Percentiles rank a stretch among this genome's conserved stretches.
These are phyloP conservation scores for Matsumyia berberina DNA, from an alignment of 2,888 invertebrate genomes.

Conservation along the genomic window DNA sequence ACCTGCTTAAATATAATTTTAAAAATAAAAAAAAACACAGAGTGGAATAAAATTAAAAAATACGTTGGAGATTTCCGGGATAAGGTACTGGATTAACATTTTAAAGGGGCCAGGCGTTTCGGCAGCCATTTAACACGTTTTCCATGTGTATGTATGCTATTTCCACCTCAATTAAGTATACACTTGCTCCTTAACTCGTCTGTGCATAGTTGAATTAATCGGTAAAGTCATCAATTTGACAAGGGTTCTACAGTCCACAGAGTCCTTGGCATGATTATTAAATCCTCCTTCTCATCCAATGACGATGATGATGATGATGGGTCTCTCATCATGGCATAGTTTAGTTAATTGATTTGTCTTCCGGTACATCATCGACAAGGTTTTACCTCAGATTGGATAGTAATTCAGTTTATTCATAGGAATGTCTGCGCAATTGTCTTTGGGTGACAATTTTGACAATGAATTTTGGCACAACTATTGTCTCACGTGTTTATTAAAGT, in stretches of 20 bases:
- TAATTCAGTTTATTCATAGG: not conserved
- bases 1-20: not conserved
- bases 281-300: not conserved
- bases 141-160: not conserved
- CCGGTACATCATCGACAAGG: not conserved
- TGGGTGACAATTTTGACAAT: no score
- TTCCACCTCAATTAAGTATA: not conserved
- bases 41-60: not conserved
- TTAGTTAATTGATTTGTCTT: slow-evolving; percentile 34
- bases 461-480: not conserved
- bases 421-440: not conserved
- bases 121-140: not conserved
- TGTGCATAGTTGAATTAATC: not conserved
- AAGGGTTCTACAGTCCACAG: not conserved
- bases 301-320: no score
- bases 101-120: not conserved
- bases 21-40: not conserved
- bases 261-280: not conserved
- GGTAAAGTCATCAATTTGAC: slow-evolving; percentile 12
- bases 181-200: no score
- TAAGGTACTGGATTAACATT: no score
- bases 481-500: not conserved
- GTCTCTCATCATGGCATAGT: slow-evolving; percentile 1
- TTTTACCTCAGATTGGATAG: not conserved
- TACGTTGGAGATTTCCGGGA: no score